Conservation (phyloP, 92 coral and sea anemone species). For the Heliopora coerulea region DNA sequence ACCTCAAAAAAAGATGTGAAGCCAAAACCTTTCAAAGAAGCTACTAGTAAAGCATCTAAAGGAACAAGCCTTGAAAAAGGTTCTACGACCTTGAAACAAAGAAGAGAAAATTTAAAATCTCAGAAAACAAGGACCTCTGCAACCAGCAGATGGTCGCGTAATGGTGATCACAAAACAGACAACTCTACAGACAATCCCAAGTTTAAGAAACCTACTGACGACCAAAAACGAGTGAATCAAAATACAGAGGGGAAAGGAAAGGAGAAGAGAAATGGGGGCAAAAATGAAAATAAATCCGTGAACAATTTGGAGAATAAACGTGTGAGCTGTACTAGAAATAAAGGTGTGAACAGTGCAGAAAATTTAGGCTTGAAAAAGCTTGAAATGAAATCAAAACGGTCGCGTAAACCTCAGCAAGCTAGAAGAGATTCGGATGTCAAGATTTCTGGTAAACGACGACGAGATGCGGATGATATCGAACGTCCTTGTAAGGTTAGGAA, state of each 20-base stretch:
- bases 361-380: too few species aligned
- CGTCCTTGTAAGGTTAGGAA: not conserved
- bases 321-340: not conserved
- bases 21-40: not conserved
- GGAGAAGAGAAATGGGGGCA: not conserved
- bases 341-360: not conserved
- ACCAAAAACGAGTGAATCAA: not conserved
- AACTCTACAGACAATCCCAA: not conserved
- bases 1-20: not conserved
- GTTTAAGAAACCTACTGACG: not conserved
- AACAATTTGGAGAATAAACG: not conserved
- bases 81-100: too few species aligned
- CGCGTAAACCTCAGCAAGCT: not conserved
- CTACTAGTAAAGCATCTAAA: not conserved
- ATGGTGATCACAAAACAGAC: too few species aligned
- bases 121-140: not conserved
- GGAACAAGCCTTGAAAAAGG: not conserved
- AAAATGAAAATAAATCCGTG: not conserved
- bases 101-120: not conserved
- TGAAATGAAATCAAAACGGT: not conserved
- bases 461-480: not conserved
- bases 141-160: not conserved
- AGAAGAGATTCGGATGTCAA: not conserved
- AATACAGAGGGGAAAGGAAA: not conserved
- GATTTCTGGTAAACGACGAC: constrained; percentile 8